Conservation (phyloP, 2,797 vertebrate species). For the Sardinella longiceps region DNA sequence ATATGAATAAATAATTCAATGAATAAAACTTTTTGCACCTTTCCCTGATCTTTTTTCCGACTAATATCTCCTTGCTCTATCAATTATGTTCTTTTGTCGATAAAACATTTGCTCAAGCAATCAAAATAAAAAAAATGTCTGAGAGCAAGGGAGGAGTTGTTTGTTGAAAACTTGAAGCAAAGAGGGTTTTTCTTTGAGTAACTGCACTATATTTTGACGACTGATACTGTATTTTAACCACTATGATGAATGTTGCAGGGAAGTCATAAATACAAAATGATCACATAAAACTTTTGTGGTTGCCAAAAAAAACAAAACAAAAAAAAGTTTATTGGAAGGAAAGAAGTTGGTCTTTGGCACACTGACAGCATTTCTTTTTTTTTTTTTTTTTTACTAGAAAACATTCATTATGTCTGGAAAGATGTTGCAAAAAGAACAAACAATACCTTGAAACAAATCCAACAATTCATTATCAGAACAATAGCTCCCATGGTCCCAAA, state of each 20-base stretch:
- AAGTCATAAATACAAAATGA: neutral
- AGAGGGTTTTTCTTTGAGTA: neutral
- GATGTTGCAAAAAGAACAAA: constrained; percentile 54
- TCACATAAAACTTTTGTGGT: neutral
- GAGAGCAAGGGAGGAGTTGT: neutral
- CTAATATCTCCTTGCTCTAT: no score
- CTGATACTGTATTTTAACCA: neutral
- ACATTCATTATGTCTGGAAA: constrained; percentile 34
- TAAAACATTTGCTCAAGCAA: neutral
- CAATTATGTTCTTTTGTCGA: neutral
- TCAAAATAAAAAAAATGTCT: neutral
- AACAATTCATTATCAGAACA: constrained; percentile 59
- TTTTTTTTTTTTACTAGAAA: constrained; percentile 35
- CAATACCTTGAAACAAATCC: constrained; percentile 56
- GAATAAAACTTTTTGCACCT: no score
- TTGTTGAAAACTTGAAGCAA: neutral
- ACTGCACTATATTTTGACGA: neutral
- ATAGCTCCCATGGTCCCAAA: constrained; percentile 56
- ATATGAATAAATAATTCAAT: no score
- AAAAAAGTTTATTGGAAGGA: constrained; percentile 31
- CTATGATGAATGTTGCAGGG: constrained; percentile 7
- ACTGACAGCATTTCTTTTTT: constrained; percentile 14
- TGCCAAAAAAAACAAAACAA: constrained; percentile 15
- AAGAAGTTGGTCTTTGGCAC: constrained; percentile 44
- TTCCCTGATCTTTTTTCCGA: no score